These are phyloP conservation scores for Pituophis catenifer DNA, from an alignment of 2,113 vertebrate genomes.

Conservation along the genomic window DNA sequence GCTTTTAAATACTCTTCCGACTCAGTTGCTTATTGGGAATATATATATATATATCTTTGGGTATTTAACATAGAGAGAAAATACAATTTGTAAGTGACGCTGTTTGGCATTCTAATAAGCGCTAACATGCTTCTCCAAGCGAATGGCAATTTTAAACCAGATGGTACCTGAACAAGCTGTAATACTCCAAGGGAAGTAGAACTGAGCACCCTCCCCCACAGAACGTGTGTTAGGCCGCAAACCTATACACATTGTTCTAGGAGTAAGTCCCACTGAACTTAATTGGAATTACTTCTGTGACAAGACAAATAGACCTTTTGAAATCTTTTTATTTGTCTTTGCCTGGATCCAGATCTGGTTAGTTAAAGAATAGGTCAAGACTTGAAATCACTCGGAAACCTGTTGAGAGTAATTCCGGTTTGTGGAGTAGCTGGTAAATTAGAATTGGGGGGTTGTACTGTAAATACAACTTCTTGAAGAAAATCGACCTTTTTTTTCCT, in stretches of 20 bases:
- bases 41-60: background rate
- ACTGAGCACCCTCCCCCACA: background rate
- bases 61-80: background rate
- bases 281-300: background rate
- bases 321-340: background rate
- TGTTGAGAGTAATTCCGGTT: background rate
- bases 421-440: slow-evolving; percentile 1
- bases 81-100: slow-evolving; percentile 12
- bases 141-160: slow-evolving; percentile 29
- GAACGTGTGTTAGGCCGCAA: background rate
- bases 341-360: slow-evolving; percentile 18
- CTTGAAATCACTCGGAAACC: slow-evolving; percentile 27
- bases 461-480: slow-evolving; percentile 1
- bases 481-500: background rate
- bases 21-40: too few relatives aligned
- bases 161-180: slow-evolving; percentile 1
- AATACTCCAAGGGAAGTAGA: slow-evolving; percentile 36
- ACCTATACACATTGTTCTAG: background rate
- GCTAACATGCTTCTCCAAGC: background rate
- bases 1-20: too few relatives aligned
- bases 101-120: background rate
- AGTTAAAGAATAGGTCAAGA: slow-evolving; percentile 30
- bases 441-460: background rate
- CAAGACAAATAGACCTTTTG: background rate
- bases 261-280: background rate